These are phyloP conservation scores for Aphis gossypii DNA, from an alignment of 1,140 invertebrate genomes.

Conservation along the genomic window DNA sequence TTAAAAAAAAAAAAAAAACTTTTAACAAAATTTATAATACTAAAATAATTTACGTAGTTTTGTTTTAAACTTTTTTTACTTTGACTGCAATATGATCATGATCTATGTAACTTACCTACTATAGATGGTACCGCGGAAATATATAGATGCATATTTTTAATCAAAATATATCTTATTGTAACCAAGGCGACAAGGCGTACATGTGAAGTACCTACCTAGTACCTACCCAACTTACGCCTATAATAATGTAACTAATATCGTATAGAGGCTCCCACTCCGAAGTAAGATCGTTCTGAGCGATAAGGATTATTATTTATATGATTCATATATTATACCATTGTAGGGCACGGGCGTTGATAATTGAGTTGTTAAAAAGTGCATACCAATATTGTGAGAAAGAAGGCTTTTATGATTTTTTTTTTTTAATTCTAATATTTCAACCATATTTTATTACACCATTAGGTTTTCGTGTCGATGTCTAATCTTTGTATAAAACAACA, in stretches of 20 bases:
- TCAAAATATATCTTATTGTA: not conserved
- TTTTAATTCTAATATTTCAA: not conserved
- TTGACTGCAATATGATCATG: not conserved
- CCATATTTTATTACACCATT: slow-evolving; percentile 24
- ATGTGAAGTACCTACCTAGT: not conserved
- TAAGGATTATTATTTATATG: slow-evolving; percentile 18
- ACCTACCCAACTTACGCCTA: not conserved
- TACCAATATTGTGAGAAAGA: not conserved
- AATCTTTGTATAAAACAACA: slow-evolving; percentile 19
- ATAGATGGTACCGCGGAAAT: not conserved
- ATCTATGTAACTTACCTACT: not conserved
- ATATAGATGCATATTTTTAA: not conserved
- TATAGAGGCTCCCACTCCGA: not conserved
- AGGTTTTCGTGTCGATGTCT: slow-evolving; percentile 37
- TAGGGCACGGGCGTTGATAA: slow-evolving; percentile 21
- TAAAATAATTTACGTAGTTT: not conserved
- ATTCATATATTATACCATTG: slow-evolving; percentile 19
- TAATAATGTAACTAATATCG: not conserved
- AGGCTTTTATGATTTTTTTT: not conserved
- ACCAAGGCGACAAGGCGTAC: not conserved
- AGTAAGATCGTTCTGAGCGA: not conserved
- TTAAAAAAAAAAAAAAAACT: not conserved
- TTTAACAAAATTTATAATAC: not conserved
- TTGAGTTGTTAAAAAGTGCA: slow-evolving; percentile 35
- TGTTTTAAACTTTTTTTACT: not conserved